Percentiles rank a stretch among this genome's conserved stretches.
Conservation (phyloP, 2,888 invertebrate genomes). For the Drosophila paranaensis region DNA sequence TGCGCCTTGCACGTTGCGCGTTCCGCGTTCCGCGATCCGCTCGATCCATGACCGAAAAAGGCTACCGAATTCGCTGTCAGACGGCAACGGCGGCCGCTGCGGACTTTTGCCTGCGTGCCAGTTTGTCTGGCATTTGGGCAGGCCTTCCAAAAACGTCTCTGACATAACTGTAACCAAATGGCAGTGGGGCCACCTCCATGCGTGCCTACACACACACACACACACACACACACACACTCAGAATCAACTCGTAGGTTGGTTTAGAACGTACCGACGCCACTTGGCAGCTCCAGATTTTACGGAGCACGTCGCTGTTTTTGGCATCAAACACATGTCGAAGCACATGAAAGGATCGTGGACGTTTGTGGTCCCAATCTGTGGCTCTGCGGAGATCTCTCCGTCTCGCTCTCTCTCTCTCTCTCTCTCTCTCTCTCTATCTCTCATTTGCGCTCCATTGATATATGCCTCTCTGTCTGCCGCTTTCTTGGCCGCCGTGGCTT, state of each 20-base stretch:
- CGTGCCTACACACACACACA: conserved; percentile 46
- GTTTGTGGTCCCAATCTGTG: conserved; percentile 30
- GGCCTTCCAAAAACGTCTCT: conserved; percentile 76
- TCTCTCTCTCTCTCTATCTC: not conserved
- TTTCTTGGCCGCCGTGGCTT: conserved; percentile 23
- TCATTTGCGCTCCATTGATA: not conserved
- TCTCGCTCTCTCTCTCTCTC: conserved; percentile 4
- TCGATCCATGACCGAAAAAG: conserved; percentile 62
- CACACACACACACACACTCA: not conserved
- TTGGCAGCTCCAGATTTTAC: conserved; percentile 68
- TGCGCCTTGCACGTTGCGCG: conserved; percentile 4
- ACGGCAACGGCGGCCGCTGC: conserved; percentile 36
- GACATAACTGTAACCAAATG: conserved; percentile 73
- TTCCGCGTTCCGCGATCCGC: conserved; percentile 26
- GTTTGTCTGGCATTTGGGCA: conserved; percentile 75
- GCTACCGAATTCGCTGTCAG: conserved; percentile 76
- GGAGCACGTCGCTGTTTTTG: conserved; percentile 79
- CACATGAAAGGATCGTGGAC: conserved; percentile 74
- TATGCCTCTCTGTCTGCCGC: not conserved
- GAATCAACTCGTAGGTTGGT: conserved; percentile 23
- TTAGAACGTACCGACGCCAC: conserved; percentile 55
- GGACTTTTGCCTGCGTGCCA: conserved; percentile 57
- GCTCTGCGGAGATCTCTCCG: not conserved
- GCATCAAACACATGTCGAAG: conserved; percentile 77
- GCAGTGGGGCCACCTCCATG: conserved; percentile 61